Conservation (phyloP, 2,113 vertebrate species). For the Phrynosoma platyrhinos region DNA sequence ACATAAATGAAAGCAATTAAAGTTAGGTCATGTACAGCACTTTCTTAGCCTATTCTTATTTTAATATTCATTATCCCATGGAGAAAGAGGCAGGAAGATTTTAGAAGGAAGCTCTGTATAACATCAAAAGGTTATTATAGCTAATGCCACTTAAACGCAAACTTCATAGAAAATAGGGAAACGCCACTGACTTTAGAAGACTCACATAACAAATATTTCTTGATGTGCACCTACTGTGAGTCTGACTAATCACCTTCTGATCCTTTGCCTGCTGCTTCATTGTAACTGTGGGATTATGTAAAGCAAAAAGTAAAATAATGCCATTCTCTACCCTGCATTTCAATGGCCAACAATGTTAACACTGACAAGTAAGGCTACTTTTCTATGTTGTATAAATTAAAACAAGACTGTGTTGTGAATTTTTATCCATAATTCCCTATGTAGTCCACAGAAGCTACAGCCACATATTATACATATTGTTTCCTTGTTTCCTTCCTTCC, state of each 20-base stretch:
- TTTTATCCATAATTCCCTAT: background rate
- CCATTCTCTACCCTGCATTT: accelerated
- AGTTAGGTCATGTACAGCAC: constrained; percentile 24
- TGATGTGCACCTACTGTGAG: constrained; percentile 47
- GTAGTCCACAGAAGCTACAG: background rate
- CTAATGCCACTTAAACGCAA: constrained; percentile 54
- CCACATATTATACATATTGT: background rate
- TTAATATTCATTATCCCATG: background rate
- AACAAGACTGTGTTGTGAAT: background rate
- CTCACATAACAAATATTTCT: constrained; percentile 51
- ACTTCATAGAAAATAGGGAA: constrained; percentile 49
- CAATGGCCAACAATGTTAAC: background rate
- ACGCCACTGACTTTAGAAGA: constrained; percentile 44
- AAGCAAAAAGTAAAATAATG: constrained; percentile 32
- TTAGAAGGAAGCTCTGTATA: constrained; percentile 26
- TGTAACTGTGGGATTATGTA: constrained; percentile 54
- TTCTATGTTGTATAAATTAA: accelerated
- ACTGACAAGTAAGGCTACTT: background rate
- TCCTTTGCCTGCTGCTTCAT: constrained; percentile 60
- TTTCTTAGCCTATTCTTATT: background rate
- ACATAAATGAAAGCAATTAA: constrained; percentile 28
- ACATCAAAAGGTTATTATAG: constrained; percentile 30
- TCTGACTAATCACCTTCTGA: constrained; percentile 62
- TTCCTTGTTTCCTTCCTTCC: too few species aligned
- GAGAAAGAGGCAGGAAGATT: background rate